Evolutionary conservation across 2,113 vertebrate genomes (phyloP).

Genomic region (Stigmatopora argus): DNA sequence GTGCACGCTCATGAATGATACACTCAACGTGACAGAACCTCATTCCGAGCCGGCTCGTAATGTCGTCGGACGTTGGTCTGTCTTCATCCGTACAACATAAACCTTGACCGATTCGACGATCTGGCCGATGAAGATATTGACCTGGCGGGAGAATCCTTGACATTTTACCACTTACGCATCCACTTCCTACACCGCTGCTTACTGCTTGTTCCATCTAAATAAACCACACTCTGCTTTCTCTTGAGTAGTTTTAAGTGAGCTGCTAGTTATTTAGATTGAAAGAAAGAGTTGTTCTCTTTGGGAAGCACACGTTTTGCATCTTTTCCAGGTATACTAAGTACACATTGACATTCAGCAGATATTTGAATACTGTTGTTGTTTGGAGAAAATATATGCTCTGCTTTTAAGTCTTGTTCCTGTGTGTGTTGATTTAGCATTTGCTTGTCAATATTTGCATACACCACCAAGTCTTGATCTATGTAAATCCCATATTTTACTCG

Average conservation of each 20-base stretch:
- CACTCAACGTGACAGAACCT: constrained; percentile 8
- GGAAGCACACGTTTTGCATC: background rate
- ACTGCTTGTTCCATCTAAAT: background rate
- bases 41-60: constrained; percentile 7
- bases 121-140: constrained; percentile 9
- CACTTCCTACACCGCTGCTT: constrained; percentile 1
- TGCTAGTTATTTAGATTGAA: background rate
- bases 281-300: background rate
- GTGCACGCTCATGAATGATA: constrained; percentile 5
- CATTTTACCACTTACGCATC: constrained; percentile 14
- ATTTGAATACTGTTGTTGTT: too few species aligned
- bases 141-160: constrained; percentile 20
- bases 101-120: constrained; percentile 2
- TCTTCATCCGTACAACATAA: constrained; percentile 4
- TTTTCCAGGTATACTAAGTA: background rate
- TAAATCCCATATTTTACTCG: too few species aligned
- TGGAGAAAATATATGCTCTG: too few species aligned
- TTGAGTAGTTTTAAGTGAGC: background rate
- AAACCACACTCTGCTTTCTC: background rate
- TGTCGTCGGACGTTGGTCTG: background rate
- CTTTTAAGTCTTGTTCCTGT: too few species aligned
- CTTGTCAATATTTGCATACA: too few species aligned
- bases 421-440: too few species aligned
- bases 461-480: too few species aligned
- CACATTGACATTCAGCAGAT: too few species aligned